phyloP scores from a whole-genome alignment of 37 sponge, comb jelly and placozoan species.

The Mnemiopsis leidyi region DNA sequence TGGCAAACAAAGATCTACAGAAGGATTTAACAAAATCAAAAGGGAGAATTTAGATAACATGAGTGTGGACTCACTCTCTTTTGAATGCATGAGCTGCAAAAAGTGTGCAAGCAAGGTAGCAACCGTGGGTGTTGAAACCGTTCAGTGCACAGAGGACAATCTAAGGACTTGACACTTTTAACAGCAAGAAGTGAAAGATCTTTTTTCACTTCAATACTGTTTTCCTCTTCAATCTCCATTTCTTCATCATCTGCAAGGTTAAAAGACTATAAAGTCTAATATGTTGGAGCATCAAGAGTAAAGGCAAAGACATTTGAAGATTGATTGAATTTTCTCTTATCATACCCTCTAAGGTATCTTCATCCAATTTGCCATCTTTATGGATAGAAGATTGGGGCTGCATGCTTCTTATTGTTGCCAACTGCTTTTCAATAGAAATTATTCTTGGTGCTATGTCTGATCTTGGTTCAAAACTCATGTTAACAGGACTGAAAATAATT shows the following conservation, averaged over 20 bases:
- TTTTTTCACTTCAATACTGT: conserved; percentile 36
- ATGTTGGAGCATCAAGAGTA: too few relatives aligned
- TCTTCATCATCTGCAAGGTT: neutral
- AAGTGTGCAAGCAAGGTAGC: neutral
- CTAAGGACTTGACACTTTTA: neutral
- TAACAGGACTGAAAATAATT: neutral
- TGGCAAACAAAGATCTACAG: too few relatives aligned
- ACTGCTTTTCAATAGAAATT: conserved; percentile 6
- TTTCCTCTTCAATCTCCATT: conserved; percentile 38
- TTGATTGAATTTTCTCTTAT: too few relatives aligned
- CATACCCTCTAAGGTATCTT: neutral
- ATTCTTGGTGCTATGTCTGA: neutral
- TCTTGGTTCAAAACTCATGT: neutral
- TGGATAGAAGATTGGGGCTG: neutral
- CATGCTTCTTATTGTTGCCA: neutral
- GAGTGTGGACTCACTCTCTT: conserved; percentile 51
- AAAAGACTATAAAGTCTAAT: too few relatives aligned
- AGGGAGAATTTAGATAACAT: too few relatives aligned
- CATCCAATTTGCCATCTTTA: neutral
- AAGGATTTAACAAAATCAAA: too few relatives aligned
- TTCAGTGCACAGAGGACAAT: conserved; percentile 29
- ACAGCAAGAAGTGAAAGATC: neutral
- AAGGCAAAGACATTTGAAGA: too few relatives aligned
- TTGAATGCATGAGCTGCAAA: conserved; percentile 48
- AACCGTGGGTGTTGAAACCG: conserved; percentile 24